Evolutionary conservation across 2,888 invertebrate species (phyloP).

Genomic region (Nudaria mundana): DNA sequence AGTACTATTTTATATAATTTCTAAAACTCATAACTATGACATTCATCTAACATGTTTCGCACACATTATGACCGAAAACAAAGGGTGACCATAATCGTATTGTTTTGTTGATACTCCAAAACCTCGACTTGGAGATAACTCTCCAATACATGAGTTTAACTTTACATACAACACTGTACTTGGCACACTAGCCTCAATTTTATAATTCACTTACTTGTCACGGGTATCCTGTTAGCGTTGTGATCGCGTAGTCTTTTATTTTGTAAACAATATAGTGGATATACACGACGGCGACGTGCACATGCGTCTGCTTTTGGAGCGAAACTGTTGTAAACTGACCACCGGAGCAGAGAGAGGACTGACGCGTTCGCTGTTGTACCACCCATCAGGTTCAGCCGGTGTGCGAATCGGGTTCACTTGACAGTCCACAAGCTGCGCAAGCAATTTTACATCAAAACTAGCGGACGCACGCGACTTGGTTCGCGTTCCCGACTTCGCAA

Average conservation of each 20-base stretch:
- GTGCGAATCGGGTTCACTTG: constrained; percentile 64
- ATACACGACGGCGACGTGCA: constrained; percentile 41
- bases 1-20: too few species aligned
- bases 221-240: constrained; percentile 58
- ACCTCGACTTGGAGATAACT: too few species aligned
- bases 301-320: constrained; percentile 47
- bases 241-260: constrained; percentile 57
- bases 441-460: too few species aligned
- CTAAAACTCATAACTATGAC: too few species aligned
- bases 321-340: constrained; percentile 66
- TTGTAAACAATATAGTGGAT: constrained; percentile 58
- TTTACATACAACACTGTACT: constrained; percentile 27
- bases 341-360: constrained; percentile 24
- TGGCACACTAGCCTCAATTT: constrained; percentile 57
- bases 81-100: constrained; percentile 49
- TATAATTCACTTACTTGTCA: constrained; percentile 64
- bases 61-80: constrained; percentile 52
- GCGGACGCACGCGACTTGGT: too few species aligned
- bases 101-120: constrained; percentile 54
- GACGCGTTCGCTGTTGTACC: constrained; percentile 1
- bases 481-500: too few species aligned
- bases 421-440: constrained; percentile 35
- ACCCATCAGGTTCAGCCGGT: constrained; percentile 29
- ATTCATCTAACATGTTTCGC: too few species aligned
- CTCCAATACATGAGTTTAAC: too few species aligned